A percentile compares a stretch with the other conserved stretches of the same genome.
These are phyloP conservation scores for Hycleus cichorii DNA, from an alignment of 1,140 invertebrate genomes.

Conservation along the genomic window DNA sequence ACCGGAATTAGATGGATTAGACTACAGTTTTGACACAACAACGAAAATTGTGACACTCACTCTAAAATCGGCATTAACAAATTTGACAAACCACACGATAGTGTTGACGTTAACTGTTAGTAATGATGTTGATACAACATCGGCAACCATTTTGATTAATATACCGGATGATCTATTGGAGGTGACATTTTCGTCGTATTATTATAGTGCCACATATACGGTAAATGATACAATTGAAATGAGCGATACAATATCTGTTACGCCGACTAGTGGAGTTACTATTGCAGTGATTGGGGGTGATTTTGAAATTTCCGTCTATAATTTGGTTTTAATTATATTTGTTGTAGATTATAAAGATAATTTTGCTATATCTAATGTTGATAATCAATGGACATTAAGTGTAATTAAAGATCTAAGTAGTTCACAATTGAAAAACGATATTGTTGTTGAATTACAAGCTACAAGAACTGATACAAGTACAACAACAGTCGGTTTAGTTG, in stretches of 20 bases:
- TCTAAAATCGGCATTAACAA: background rate
- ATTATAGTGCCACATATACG: constrained; percentile 10
- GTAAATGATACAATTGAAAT: background rate
- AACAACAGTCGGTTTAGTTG: background rate
- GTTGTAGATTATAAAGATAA: constrained; percentile 3
- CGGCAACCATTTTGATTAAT: constrained; percentile 1
- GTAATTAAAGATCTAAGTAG: background rate
- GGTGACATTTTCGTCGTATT: background rate
- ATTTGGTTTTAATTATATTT: background rate
- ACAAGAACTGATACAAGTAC: background rate
- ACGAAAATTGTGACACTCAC: background rate
- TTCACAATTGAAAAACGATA: background rate
- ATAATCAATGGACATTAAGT: background rate
- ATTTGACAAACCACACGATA: constrained; percentile 2
- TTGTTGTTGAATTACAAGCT: constrained; percentile 11
- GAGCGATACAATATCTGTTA: background rate
- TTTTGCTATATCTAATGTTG: background rate
- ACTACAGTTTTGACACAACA: background rate
- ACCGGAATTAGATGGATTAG: no score
- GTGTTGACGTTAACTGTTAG: background rate
- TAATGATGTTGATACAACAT: background rate
- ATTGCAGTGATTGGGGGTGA: background rate
- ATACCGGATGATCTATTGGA: constrained; percentile 1
- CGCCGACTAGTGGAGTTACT: background rate
- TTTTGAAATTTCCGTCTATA: background rate